Conservation (phyloP, 53 echinoderm and acorn worm genomes). For the Stichopus horrens region DNA sequence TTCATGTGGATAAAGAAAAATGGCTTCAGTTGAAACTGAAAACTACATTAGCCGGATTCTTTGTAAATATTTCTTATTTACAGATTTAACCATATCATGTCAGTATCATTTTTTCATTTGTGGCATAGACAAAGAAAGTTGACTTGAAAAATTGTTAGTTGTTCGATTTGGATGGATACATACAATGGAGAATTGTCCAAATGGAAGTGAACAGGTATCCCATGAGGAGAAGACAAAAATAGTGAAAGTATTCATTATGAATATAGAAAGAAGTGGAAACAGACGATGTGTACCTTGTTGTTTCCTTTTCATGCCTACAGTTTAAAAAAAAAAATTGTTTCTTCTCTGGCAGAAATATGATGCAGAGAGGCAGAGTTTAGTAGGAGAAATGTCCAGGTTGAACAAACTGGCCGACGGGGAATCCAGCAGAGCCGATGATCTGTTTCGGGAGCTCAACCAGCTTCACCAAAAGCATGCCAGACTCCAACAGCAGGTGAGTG, state of each 20-base stretch:
- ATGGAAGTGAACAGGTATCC: too few species aligned
- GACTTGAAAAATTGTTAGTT: too few species aligned
- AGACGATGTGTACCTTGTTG: too few species aligned
- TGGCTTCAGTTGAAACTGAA: too few species aligned
- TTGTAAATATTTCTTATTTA: too few species aligned
- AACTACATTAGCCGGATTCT: too few species aligned
- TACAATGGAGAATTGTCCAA: too few species aligned
- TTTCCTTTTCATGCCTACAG: neutral
- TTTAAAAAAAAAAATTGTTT: neutral
- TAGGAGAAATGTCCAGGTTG: constrained; percentile 14
- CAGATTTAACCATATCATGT: too few species aligned
- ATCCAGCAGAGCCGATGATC: constrained; percentile 15
- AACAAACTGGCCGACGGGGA: neutral
- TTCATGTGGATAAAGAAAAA: too few species aligned
- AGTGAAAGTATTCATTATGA: neutral
- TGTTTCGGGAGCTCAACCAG: constrained; percentile 38
- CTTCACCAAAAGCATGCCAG: constrained; percentile 39
- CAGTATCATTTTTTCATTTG: too few species aligned
- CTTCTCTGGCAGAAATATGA: constrained; percentile 3
- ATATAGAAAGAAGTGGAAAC: neutral
- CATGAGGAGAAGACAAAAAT: neutral
- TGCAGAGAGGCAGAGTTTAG: neutral
- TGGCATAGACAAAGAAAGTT: too few species aligned
- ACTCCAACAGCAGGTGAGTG: constrained; percentile 22
- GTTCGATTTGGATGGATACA: too few species aligned